Conservation (phyloP, 2,797 vertebrate genomes). For the Telmatherina bonti region DNA sequence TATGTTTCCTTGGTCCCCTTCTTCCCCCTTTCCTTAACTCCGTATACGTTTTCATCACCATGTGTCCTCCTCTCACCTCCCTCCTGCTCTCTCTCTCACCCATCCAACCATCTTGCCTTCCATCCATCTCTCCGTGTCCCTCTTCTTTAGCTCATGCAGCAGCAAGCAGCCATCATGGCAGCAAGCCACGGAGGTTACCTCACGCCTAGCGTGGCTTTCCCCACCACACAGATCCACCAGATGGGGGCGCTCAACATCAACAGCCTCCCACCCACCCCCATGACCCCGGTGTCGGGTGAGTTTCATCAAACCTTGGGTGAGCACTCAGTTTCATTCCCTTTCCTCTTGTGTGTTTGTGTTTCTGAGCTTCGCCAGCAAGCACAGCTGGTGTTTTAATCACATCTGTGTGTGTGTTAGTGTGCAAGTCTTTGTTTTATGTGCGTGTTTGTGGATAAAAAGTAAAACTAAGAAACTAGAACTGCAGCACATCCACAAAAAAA, state of each 20-base stretch:
- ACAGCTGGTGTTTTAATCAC: slow-evolving; percentile 37
- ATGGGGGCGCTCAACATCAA: slow-evolving; percentile 97
- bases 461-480: slow-evolving; percentile 14
- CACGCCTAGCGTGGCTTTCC: slow-evolving; percentile 93
- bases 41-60: slow-evolving; percentile 65
- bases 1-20: slow-evolving; percentile 49
- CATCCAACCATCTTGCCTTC: slow-evolving; percentile 48
- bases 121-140: slow-evolving; percentile 70
- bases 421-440: neutral
- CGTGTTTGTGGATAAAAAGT: neutral
- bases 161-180: slow-evolving; percentile 96
- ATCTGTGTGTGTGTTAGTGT: slow-evolving; percentile 10
- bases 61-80: slow-evolving; percentile 61
- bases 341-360: slow-evolving; percentile 38
- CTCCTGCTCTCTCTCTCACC: slow-evolving; percentile 15
- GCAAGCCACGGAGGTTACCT: slow-evolving; percentile 96
- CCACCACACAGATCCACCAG: slow-evolving; percentile 97
- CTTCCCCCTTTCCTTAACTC: slow-evolving; percentile 49
- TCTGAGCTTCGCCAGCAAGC: slow-evolving; percentile 4
- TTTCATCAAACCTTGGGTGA: slow-evolving; percentile 82
- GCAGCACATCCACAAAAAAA: slow-evolving; percentile 50
- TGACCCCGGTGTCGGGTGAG: slow-evolving; percentile 93
- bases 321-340: slow-evolving; percentile 75
- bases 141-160: slow-evolving; percentile 95
- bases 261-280: slow-evolving; percentile 90